Base-by-base conservation (phyloP, 2,888 invertebrate species). In the Theretra japonica region DNA sequence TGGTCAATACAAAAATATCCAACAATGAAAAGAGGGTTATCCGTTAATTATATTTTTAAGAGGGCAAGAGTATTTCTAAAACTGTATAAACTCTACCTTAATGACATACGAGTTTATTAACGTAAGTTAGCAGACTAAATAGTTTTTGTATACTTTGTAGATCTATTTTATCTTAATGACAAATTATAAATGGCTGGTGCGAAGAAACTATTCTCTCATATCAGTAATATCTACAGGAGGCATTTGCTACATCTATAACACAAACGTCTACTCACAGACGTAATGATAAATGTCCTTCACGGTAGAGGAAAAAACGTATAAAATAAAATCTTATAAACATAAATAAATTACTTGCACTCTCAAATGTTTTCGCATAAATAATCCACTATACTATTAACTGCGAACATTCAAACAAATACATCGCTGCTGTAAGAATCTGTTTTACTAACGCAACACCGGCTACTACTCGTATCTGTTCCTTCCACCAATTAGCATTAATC, bases 401-500 rank as follows among this genome's bases (percentile, higher is more conserved):
- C 41, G 48, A 65, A 65, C 65, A 65, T 41, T 62, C 33, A 65
- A 65, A 65, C 23, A 41, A 48, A 65, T 21, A 62, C 33, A 33
- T 65, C 21, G 23, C 19, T 65, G 11, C 41, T 21, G 11, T 23
- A 8, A 25, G 4, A 60, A 60, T 60, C 6, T 60, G 65, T 65
- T 65, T 48, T 23, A 23, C 65, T 65, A 65, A 65, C 65, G 23
- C 48, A 23, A 48, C 41, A 15, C 41, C 65, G 65, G 48, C 65
- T 23, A 23, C 65, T 48, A n/a, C n/a, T n/a, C n/a, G n/a, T n/a
- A 48, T 65, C 65, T 48, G 65, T 65, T 71, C 56, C n/a, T 71
- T 71, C 56, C 70, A 71, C 62, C 62, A 71, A 53, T 65, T 56
- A 53, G 62, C 56, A 71, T 71, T 69, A 72, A 69, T 69, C 53